Base-by-base conservation (phyloP, 2,888 invertebrate genomes). In the Nowickia ferox region DNA sequence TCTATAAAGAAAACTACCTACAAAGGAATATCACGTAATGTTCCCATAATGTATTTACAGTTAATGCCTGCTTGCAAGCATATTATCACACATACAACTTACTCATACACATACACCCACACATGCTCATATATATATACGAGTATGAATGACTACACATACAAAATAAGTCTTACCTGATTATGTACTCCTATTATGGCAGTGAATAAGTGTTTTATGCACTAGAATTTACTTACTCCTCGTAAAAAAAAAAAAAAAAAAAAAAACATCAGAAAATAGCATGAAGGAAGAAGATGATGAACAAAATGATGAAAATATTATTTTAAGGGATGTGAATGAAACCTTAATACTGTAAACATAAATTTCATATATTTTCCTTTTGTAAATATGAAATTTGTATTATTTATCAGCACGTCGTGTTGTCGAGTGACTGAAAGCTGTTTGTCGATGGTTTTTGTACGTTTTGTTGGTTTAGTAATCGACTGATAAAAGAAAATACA, bases 1-100 rank as follows among this genome's bases (percentile, higher is more conserved):
- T 15, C 51, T 30, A 51, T 17, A 66, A 48, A 51, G 46, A 80
- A 59, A 72, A 65, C 6, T 55, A 53, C 11, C 42, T 40, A 51
- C 3, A 57, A 57, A 63, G 69, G 69, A 79, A 72, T 59, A 59
- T 42, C 71, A 80, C 72, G 55, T 77, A 77, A 76, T 71, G 80
- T 65, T 71, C 15, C n/a, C 48, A 48, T 77, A 84, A 84, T 84
- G 51, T 68, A 53, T 81, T 81, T 84, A 84, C 51, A 42, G 30
- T 80, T 72, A 19, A 55, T 72, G 46, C 59, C 65, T 44, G 46
- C 38, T 72, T 44, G 46, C 38, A 65, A 57, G 30, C 22, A 22
- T 53, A 17, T 38, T 46, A 15, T 46, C 57, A 66, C 9, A 63
- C 44, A 17, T 8, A 44, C 15, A 30, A 0, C 30, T 30, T 30